Percentiles rank a stretch among this genome's conserved stretches.
phyloP scores from a whole-genome alignment of 1,140 invertebrate genomes.

The Papilio dardanus region DNA sequence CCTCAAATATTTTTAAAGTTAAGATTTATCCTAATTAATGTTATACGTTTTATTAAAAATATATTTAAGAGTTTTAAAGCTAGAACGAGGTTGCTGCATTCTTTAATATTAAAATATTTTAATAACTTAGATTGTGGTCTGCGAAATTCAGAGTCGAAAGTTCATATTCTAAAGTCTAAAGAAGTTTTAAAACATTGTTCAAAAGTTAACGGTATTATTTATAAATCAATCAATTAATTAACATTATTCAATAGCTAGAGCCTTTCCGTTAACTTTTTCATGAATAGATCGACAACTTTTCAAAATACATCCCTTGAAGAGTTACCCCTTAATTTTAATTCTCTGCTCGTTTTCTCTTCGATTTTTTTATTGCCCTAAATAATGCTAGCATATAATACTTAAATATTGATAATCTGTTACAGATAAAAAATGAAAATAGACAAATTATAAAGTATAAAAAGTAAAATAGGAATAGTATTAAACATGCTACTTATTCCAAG shows the following conservation, averaged over 20 bases:
- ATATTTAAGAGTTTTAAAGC: not conserved
- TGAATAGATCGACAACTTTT: no score
- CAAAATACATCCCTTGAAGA: no score
- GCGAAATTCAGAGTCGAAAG: not conserved
- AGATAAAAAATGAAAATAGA: no score
- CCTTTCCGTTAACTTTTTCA: no score
- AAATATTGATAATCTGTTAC: no score
- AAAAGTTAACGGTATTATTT: not conserved
- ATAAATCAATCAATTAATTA: not conserved
- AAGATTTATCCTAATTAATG: not conserved
- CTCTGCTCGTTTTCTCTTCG: no score
- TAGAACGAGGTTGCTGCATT: conserved; percentile 9
- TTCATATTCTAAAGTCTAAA: not conserved
- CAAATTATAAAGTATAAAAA: no score
- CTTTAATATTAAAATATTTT: not conserved
- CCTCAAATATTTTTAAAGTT: not conserved
- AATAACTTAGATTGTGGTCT: not conserved
- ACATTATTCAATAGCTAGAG: not conserved
- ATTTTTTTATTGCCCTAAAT: no score
- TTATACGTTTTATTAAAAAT: not conserved
- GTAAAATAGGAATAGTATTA: no score
- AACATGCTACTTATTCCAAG: no score
- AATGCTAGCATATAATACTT: no score
- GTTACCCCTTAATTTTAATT: no score
- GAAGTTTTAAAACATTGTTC: not conserved